Evolutionary conservation across 2,888 invertebrate species (phyloP).

Genomic region (Drosophila acutilabella): DNA sequence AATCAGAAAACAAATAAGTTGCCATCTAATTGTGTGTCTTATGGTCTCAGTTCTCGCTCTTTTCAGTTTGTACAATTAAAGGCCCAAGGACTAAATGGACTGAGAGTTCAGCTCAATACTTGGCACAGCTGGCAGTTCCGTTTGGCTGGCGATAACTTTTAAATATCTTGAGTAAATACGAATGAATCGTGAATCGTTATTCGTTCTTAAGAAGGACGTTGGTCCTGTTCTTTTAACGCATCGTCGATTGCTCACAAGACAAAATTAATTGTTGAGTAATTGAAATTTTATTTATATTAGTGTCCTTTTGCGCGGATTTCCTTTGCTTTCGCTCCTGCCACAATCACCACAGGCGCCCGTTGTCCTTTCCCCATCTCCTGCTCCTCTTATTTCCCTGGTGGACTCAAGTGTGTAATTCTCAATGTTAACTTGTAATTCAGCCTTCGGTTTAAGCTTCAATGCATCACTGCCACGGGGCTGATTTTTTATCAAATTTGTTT

Average conservation of each 20-base stretch:
- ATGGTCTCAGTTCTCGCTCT: conserved; percentile 14
- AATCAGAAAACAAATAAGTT: conserved; percentile 84
- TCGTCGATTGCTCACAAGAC: conserved; percentile 83
- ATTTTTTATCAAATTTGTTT: conserved; percentile 69
- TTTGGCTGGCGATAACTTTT: conserved; percentile 54
- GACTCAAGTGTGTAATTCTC: conserved; percentile 69
- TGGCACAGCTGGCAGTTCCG: conserved; percentile 62
- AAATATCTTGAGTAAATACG: conserved; percentile 62
- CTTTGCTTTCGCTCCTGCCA: conserved; percentile 42
- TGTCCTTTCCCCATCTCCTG: neutral
- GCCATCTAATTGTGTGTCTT: conserved; percentile 78
- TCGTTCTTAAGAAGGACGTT: conserved; percentile 55
- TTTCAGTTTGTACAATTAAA: conserved; percentile 48
- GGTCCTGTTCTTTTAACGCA: conserved; percentile 78
- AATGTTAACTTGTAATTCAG: conserved; percentile 51
- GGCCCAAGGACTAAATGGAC: conserved; percentile 46
- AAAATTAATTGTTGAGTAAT: conserved; percentile 86
- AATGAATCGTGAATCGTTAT: conserved; percentile 71
- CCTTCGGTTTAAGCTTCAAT: conserved; percentile 55
- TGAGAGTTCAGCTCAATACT: conserved; percentile 5
- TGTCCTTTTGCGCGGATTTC: conserved; percentile 81
- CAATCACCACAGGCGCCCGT: conserved; percentile 42
- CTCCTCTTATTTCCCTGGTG: conserved; percentile 4
- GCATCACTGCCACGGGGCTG: conserved; percentile 44
- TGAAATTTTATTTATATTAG: conserved; percentile 85